These are phyloP conservation scores for Ailuropoda melanoleuca DNA, from an alignment of 2,113 vertebrate genomes.

Conservation along the genomic window DNA sequence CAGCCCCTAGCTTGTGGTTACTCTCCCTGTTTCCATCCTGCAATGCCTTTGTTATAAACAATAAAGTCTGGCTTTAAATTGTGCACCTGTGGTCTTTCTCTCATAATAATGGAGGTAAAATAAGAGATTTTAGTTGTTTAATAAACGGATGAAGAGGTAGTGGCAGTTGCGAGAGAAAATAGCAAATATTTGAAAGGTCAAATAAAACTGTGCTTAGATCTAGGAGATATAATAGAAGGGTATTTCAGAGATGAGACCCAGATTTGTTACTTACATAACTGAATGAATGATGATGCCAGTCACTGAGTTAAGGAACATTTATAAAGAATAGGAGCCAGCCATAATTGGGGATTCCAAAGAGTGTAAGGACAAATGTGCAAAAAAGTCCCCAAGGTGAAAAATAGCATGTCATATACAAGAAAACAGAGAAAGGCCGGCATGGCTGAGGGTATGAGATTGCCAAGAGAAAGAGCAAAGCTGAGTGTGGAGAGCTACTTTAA, in stretches of 20 bases:
- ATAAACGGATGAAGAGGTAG: neutral
- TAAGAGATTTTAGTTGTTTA: neutral
- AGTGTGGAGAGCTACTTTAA: no score
- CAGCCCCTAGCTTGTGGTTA: neutral
- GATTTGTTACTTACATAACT: neutral
- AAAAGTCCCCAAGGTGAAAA: no score
- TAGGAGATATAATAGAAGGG: neutral
- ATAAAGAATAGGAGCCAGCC: no score
- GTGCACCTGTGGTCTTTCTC: neutral
- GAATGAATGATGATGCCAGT: neutral
- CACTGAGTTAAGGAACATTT: no score
- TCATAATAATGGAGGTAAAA: neutral
- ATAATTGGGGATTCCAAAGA: no score
- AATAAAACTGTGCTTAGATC: neutral
- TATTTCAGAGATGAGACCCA: neutral
- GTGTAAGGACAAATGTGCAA: no score
- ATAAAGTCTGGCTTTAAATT: neutral
- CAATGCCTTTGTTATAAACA: neutral
- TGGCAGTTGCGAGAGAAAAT: neutral
- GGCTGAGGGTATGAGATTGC: no score
- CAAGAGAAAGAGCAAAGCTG: no score
- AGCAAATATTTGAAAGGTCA: neutral
- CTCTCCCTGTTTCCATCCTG: neutral
- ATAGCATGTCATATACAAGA: no score
- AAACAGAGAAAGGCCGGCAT: no score